Conservation (phyloP, 2,888 invertebrate genomes). For the Netelia virgata region DNA sequence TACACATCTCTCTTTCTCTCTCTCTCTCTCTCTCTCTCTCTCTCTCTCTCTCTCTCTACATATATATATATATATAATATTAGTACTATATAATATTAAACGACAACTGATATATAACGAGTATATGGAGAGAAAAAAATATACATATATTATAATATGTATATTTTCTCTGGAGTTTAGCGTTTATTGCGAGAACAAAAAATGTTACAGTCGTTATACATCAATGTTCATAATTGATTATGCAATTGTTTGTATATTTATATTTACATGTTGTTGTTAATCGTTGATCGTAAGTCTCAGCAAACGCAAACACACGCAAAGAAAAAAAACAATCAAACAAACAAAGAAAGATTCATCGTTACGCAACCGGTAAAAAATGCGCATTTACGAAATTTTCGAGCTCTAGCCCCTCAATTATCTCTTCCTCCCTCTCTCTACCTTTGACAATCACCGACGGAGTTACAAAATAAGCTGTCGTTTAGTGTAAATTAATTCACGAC, state of each 20-base stretch:
- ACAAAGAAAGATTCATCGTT: slow-evolving; percentile 31
- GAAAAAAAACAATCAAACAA: neutral
- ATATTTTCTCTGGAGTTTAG: slow-evolving; percentile 46
- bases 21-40: too few relatives aligned
- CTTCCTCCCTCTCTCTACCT: too few relatives aligned
- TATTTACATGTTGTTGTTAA: slow-evolving; percentile 72
- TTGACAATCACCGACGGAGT: too few relatives aligned
- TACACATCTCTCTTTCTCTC: slow-evolving; percentile 3
- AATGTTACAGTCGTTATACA: slow-evolving; percentile 60
- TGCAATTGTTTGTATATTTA: slow-evolving; percentile 74
- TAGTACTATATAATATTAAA: slow-evolving; percentile 50
- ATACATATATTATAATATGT: slow-evolving; percentile 51
- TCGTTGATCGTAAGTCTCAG: slow-evolving; percentile 63
- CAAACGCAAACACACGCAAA: neutral
- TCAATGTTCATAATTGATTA: slow-evolving; percentile 72
- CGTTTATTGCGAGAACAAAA: slow-evolving; percentile 19
- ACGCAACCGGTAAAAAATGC: neutral
- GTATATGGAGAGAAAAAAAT: slow-evolving; percentile 27
- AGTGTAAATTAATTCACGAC: too few relatives aligned
- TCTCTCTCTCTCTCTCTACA: too few relatives aligned
- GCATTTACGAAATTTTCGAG: too few relatives aligned
- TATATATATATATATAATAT: slow-evolving; percentile 44
- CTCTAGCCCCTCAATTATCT: too few relatives aligned
- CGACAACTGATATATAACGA: slow-evolving; percentile 56
- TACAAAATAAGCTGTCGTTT: too few relatives aligned